These are phyloP conservation scores for Psittacula cyanocephala DNA, from an alignment of 2,113 vertebrate species.

Conservation along the genomic window DNA sequence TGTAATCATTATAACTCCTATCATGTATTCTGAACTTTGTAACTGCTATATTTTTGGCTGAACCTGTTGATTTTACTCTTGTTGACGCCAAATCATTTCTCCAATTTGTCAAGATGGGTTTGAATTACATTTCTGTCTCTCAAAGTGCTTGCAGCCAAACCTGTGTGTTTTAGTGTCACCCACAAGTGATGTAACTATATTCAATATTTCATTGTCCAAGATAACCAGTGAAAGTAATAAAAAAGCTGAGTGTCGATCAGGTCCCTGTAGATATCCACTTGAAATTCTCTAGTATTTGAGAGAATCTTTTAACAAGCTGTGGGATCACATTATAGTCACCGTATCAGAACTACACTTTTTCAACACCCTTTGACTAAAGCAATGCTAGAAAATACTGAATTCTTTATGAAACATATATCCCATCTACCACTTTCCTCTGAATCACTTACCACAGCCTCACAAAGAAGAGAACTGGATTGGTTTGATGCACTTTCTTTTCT, in stretches of 20 bases:
- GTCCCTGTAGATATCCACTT: background rate
- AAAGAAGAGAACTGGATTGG: background rate
- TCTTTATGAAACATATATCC: background rate
- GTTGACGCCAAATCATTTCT: background rate
- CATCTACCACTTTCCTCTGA: background rate
- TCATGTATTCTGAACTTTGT: background rate
- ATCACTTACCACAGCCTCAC: background rate
- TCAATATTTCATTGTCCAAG: background rate
- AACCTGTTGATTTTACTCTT: background rate
- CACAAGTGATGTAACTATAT: background rate
- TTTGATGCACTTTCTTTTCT: background rate
- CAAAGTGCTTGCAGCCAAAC: background rate
- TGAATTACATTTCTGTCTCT: background rate
- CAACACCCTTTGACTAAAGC: background rate
- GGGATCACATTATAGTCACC: background rate
- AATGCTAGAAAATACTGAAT: background rate
- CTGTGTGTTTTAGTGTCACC: background rate
- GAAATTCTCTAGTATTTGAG: background rate
- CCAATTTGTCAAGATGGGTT: background rate
- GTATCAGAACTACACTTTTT: background rate
- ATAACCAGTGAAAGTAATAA: background rate
- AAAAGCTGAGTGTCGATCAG: background rate
- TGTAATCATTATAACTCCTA: background rate
- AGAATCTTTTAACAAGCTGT: background rate
- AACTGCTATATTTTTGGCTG: background rate